phyloP scores from a whole-genome alignment of 2,113 vertebrate genomes.

The Arizona elegans region DNA sequence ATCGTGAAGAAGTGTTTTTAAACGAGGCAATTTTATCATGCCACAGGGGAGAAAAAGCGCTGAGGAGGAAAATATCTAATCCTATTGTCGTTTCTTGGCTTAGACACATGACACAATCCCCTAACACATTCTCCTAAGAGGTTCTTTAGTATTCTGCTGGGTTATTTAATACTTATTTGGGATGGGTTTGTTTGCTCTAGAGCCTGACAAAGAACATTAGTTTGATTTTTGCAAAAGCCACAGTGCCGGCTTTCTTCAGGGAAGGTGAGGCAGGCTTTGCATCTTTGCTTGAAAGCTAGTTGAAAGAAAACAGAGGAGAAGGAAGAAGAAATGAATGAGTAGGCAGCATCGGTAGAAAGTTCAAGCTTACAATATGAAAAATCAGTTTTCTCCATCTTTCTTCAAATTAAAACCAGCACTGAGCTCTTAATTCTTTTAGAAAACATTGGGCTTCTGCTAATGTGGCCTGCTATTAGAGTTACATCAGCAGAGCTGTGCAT shows the following conservation, averaged over 20 bases:
- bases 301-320: not conserved
- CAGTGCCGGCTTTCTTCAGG: not conserved
- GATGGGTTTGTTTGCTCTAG: not conserved
- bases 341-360: not conserved
- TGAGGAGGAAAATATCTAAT: not conserved
- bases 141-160: not conserved
- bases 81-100: not conserved
- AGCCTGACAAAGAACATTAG: not conserved
- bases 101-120: not conserved
- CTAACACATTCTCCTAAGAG: not conserved
- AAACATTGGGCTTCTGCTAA: not conserved
- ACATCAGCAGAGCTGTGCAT: not conserved
- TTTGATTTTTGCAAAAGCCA: not conserved
- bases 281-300: not conserved
- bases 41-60: not conserved
- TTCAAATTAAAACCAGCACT: not conserved
- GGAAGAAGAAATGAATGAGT: not conserved
- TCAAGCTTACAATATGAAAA: not conserved
- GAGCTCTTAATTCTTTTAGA: not conserved
- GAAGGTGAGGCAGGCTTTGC: not conserved
- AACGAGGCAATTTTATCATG: not conserved
- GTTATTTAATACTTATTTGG: not conserved
- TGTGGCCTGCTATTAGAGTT: not conserved
- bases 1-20: not conserved
- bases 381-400: not conserved